A percentile compares a stretch with the other conserved stretches of the same genome.
Conservation (phyloP, 2,113 vertebrate genomes). For the Pseudorectes ferrugineus region DNA sequence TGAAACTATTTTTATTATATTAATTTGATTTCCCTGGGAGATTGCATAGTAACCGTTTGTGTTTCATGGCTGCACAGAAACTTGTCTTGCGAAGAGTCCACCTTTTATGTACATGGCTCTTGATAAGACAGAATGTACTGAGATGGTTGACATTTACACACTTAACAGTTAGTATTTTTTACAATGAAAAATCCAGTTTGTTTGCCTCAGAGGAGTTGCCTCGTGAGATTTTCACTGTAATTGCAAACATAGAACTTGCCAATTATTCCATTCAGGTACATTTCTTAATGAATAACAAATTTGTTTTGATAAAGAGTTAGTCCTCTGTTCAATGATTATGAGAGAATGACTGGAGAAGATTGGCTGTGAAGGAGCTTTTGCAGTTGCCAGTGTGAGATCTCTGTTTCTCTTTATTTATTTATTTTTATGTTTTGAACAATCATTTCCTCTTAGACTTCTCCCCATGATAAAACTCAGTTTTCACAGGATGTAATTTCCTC, state of each 20-base stretch:
- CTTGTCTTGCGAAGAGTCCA: neutral
- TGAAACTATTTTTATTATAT: constrained; percentile 35
- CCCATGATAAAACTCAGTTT: neutral
- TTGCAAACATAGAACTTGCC: neutral
- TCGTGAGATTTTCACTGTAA: neutral
- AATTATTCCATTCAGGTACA: neutral
- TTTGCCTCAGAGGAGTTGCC: neutral
- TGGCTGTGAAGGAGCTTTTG: neutral
- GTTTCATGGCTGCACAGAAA: neutral
- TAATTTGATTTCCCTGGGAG: constrained; percentile 25
- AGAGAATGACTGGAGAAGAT: neutral
- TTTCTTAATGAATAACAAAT: neutral
- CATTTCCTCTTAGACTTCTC: neutral
- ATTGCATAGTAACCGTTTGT: constrained; percentile 10
- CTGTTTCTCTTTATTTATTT: neutral
- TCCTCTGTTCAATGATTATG: neutral
- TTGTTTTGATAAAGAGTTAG: neutral
- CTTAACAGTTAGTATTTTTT: neutral
- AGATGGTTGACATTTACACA: neutral
- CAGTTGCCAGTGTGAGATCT: neutral
- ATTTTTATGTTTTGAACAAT: neutral
- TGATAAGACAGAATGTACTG: neutral
- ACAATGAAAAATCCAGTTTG: neutral
- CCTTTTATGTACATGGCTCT: neutral
- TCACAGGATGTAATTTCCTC: neutral